A percentile compares a stretch with the other conserved stretches of the same genome.
Conservation (phyloP, 2,888 invertebrate genomes). For the Archips crataeganus region DNA sequence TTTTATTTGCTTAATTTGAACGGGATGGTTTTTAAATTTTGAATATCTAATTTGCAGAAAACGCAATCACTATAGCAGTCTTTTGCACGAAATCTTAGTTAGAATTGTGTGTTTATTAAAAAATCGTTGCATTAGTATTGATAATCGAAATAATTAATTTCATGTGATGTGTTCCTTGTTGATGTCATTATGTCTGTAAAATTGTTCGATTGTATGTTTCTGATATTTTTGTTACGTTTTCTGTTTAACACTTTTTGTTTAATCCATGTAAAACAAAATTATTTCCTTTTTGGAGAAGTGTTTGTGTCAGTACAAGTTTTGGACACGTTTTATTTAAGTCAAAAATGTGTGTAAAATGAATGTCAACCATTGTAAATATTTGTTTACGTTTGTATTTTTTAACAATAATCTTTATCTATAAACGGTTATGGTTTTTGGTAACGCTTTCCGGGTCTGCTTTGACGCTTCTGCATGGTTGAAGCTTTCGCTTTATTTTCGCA, state of each 20-base stretch:
- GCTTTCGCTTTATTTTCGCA: slow-evolving; percentile 52
- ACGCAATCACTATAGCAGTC: too few relatives aligned
- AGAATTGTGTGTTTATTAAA: neutral
- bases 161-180: slow-evolving; percentile 3
- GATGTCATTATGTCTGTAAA: neutral
- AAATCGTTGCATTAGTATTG: neutral
- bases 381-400: slow-evolving; percentile 9
- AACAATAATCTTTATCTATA: slow-evolving; percentile 18
- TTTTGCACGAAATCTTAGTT: neutral
- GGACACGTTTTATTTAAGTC: slow-evolving; percentile 1
- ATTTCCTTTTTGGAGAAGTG: neutral
- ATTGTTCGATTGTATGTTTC: neutral
- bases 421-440: slow-evolving; percentile 26
- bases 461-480: slow-evolving; percentile 56
- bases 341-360: neutral
- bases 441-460: slow-evolving; percentile 40
- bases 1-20: too few relatives aligned
- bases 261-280: neutral
- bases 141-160: neutral
- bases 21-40: too few relatives aligned
- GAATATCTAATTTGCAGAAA: too few relatives aligned
- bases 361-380: slow-evolving; percentile 15
- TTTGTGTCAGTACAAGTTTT: neutral
- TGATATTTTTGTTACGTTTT: neutral
- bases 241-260: neutral